phyloP scores from a whole-genome alignment of 2,797 vertebrate genomes.

The Spizella passerina region DNA sequence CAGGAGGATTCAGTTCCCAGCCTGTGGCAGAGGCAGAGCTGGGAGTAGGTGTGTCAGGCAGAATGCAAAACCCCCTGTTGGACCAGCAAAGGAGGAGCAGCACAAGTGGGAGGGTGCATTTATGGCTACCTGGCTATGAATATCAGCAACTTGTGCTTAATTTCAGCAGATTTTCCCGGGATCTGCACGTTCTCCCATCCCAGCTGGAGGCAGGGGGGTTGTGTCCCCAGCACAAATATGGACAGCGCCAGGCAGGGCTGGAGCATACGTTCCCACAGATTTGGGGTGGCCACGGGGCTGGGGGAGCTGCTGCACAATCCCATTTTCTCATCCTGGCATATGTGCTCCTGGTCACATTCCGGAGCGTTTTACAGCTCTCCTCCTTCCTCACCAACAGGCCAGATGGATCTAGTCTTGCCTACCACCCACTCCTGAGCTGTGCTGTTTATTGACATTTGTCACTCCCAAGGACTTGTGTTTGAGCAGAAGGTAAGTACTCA shows the following conservation, averaged over 20 bases:
- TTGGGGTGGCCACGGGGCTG: neutral
- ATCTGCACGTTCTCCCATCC: neutral
- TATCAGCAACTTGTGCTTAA: neutral
- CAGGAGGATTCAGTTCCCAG: neutral
- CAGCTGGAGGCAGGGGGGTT: neutral
- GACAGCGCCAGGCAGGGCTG: neutral
- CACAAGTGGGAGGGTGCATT: neutral
- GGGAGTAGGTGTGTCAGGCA: neutral
- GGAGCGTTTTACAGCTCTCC: neutral
- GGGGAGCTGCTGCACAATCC: neutral
- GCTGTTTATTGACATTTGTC: neutral
- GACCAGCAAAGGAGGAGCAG: neutral
- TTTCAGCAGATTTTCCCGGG: neutral
- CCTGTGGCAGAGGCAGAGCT: neutral
- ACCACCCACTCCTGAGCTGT: neutral
- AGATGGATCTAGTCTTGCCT: conserved; percentile 18
- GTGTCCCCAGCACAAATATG: neutral
- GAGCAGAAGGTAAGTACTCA: neutral
- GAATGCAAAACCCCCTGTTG: neutral
- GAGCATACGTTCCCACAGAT: neutral
- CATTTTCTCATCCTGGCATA: neutral
- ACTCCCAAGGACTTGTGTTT: neutral
- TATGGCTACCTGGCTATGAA: neutral
- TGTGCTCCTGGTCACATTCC: neutral
- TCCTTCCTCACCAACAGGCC: conserved; percentile 8